Evolutionary conservation across 2,888 invertebrate species (phyloP).

Genomic region (Ophioninae sp.): DNA sequence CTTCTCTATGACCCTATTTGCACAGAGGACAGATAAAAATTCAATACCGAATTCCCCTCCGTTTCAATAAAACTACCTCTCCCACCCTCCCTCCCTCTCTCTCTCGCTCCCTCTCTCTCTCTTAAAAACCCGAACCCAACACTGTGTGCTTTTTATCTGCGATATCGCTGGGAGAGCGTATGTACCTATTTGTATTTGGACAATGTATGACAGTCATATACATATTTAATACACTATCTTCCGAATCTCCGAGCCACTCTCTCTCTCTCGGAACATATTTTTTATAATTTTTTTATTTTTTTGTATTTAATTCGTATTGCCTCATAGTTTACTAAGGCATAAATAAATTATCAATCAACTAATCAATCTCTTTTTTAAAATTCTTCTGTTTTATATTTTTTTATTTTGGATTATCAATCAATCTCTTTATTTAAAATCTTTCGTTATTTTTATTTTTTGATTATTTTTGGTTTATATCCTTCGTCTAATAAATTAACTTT

Average conservation of each 20-base stretch:
- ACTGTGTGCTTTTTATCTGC: slow-evolving; percentile 33
- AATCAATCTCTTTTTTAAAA: too few species aligned
- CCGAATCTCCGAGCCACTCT: neutral
- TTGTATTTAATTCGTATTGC: too few species aligned
- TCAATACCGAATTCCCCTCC: slow-evolving; percentile 68
- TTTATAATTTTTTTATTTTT: too few species aligned
- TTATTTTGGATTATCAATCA: too few species aligned
- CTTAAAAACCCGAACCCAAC: too few species aligned
- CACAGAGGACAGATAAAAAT: slow-evolving; percentile 77
- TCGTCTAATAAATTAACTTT: too few species aligned
- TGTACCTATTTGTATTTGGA: slow-evolving; percentile 39
- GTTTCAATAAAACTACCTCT: slow-evolving; percentile 69
- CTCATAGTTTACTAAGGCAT: too few species aligned
- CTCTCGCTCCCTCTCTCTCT: slow-evolving; percentile 15
- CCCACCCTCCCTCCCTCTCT: slow-evolving; percentile 11
- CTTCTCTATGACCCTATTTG: slow-evolving; percentile 70
- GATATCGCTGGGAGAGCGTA: slow-evolving; percentile 26
- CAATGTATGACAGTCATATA: neutral
- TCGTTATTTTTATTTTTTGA: too few species aligned
- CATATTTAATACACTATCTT: slow-evolving; percentile 3
- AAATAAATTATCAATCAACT: too few species aligned
- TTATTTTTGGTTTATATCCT: too few species aligned
- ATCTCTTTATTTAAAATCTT: too few species aligned
- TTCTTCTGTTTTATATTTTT: too few species aligned
- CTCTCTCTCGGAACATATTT: neutral